Evolutionary conservation across 2,113 vertebrate species (phyloP).

Genomic region (Hydrochoerus hydrochaeris): DNA sequence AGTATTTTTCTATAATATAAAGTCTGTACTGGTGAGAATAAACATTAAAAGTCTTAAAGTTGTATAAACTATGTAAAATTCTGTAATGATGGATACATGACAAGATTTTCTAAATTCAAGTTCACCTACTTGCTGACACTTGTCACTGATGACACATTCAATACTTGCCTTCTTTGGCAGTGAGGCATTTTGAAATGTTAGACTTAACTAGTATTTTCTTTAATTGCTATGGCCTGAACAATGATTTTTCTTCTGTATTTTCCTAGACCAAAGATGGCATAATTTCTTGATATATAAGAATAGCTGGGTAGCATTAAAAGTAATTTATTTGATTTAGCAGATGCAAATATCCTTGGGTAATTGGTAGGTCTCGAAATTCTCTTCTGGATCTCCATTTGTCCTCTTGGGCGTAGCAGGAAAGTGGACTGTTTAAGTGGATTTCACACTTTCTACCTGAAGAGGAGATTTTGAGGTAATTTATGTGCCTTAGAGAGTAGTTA

Average conservation of each 20-base stretch:
- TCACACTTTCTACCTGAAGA: neutral
- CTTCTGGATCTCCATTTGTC: neutral
- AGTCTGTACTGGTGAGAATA: neutral
- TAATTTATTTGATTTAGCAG: neutral
- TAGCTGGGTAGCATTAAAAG: neutral
- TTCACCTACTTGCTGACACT: neutral
- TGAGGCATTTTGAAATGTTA: neutral
- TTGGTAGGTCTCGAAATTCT: neutral
- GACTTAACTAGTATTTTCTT: neutral
- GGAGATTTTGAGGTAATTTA: conserved; percentile 32
- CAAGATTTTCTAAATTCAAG: neutral
- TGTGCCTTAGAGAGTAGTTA: neutral
- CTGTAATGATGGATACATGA: neutral
- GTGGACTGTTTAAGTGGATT: neutral
- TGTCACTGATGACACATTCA: rapidly evolving
- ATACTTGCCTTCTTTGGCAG: neutral
- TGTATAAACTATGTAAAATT: neutral
- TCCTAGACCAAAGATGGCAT: neutral
- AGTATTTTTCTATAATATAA: neutral
- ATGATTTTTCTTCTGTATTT: neutral
- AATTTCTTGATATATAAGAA: neutral
- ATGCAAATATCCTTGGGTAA: neutral
- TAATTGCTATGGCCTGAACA: neutral
- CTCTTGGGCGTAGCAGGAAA: neutral
- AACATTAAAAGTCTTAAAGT: neutral